Evolutionary conservation across 2,113 vertebrate species (phyloP), one percentile per base, ranked within the genome.

Genomic region (Urocynchramus pylzowi): DNA sequence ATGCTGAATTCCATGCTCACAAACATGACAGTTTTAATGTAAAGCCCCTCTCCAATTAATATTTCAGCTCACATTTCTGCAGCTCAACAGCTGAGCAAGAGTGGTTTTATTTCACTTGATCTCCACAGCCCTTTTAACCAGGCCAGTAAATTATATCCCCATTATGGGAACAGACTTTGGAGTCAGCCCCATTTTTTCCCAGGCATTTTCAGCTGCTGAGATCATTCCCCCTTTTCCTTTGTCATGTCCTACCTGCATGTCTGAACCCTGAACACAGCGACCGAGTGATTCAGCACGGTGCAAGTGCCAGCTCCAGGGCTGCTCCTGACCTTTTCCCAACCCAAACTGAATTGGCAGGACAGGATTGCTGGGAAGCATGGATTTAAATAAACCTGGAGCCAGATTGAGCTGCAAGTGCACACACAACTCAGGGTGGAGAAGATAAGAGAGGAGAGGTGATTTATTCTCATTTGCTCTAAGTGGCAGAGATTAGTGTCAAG

Each of bases 401-500:
- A 85, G 61, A 69, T 52, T 35, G 59, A 39, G 68, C 84, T 42
- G 81, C 89, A 61, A 84, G 91, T 35, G 77, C 84, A 64, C 85
- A 56, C 77, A 42, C 84, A 91, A 61, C 64, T 70, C 79, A 7
- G 93, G 73, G 56, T 85, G 85, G 76, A 19, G 79, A 16, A 94
- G 95, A 94, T 61, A 91, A 93, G 90, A 59, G 93, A n/a, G 86
- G 49, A 95, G 94, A 93, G 90, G 89, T 95, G 94, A 97, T 95
- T 95, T 97, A 93, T 95, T 95, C 94, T 96, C 95, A 96, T 95
- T 96, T 93, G 86, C 84, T 95, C 77, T 96, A 95, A 97, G 95
- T 96, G 94, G 94, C 81, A 96, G 85, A 95, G 96, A 97, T 97
- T 97, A 97, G 95, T 92, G 95, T 97, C 97, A 97, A 93, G 83